Conservation (phyloP, 2,888 invertebrate genomes). For the Metellina segmentata region DNA sequence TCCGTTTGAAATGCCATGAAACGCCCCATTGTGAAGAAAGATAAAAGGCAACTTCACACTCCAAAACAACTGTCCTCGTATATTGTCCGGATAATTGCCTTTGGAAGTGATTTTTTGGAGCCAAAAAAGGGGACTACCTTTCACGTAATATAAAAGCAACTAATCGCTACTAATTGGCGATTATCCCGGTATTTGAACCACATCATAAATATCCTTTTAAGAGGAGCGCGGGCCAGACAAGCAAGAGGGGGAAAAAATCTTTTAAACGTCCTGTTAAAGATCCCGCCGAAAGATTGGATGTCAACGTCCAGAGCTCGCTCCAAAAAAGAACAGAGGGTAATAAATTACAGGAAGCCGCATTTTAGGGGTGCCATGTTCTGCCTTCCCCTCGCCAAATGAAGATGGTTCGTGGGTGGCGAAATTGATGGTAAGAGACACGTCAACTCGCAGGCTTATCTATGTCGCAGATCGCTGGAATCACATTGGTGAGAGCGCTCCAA, state of each 20-base stretch:
- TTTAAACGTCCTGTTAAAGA: constrained; percentile 71
- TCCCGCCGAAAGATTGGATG: constrained; percentile 71
- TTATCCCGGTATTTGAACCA: constrained; percentile 65
- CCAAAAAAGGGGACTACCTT: constrained; percentile 36
- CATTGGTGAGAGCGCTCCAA: neutral
- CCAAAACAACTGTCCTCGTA: constrained; percentile 34
- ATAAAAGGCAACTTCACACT: constrained; percentile 6
- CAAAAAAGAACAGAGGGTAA: constrained; percentile 63
- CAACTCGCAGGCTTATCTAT: constrained; percentile 13
- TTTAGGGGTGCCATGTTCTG: constrained; percentile 58
- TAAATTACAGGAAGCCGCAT: constrained; percentile 66
- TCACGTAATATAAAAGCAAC: constrained; percentile 39
- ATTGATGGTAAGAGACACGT: constrained; percentile 25
- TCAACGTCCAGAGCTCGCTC: constrained; percentile 56
- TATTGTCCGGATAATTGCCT: constrained; percentile 46
- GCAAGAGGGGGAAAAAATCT: constrained; percentile 31
- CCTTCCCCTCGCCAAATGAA: constrained; percentile 51
- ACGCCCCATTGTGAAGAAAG: neutral
- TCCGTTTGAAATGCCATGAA: no score
- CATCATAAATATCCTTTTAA: constrained; percentile 71
- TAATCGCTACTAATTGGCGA: constrained; percentile 71
- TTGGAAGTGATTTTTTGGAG: constrained; percentile 35
- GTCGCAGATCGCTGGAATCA: neutral
- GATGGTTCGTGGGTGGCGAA: constrained; percentile 7
- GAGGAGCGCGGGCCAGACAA: constrained; percentile 36